Conservation (phyloP, 2,113 vertebrate genomes). For the Rhineura floridana region DNA sequence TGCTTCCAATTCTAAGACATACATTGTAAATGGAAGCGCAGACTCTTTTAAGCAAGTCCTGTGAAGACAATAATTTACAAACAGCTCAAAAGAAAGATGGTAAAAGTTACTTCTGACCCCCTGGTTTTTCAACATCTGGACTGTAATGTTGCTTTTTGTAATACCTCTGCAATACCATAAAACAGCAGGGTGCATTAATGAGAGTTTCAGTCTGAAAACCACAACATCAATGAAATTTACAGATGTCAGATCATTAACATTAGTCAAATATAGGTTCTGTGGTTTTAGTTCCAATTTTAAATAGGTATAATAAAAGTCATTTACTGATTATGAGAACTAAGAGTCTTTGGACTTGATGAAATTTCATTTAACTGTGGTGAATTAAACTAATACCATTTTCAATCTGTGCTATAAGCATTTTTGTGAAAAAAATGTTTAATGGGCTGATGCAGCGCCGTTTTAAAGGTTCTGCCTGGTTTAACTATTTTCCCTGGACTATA, state of each 20-base stretch:
- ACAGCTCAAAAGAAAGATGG: slow-evolving; percentile 3
- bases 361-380: slow-evolving; percentile 45
- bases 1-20: neutral
- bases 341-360: slow-evolving; percentile 40
- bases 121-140: slow-evolving; percentile 69
- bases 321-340: slow-evolving; percentile 28
- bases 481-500: neutral
- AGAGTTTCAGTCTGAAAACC: slow-evolving; percentile 64
- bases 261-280: slow-evolving; percentile 51
- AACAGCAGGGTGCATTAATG: slow-evolving; percentile 69
- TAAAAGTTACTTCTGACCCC: slow-evolving; percentile 34
- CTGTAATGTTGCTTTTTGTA: slow-evolving; percentile 55
- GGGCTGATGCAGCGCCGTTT: neutral
- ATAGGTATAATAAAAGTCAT: slow-evolving; percentile 38
- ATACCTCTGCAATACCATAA: slow-evolving; percentile 62
- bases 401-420: neutral
- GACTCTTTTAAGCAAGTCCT: neutral
- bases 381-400: slow-evolving; percentile 25
- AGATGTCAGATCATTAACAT: slow-evolving; percentile 53
- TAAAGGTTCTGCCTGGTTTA: slow-evolving; percentile 27
- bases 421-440: slow-evolving; percentile 1
- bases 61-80: slow-evolving; percentile 44
- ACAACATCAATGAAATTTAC: slow-evolving; percentile 66
- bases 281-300: slow-evolving; percentile 59
- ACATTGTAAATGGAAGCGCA: slow-evolving; percentile 4